A percentile compares a stretch with the other conserved stretches of the same genome.
phyloP scores from a whole-genome alignment of 1,140 invertebrate genomes.

The Zaprionus nigranus region DNA sequence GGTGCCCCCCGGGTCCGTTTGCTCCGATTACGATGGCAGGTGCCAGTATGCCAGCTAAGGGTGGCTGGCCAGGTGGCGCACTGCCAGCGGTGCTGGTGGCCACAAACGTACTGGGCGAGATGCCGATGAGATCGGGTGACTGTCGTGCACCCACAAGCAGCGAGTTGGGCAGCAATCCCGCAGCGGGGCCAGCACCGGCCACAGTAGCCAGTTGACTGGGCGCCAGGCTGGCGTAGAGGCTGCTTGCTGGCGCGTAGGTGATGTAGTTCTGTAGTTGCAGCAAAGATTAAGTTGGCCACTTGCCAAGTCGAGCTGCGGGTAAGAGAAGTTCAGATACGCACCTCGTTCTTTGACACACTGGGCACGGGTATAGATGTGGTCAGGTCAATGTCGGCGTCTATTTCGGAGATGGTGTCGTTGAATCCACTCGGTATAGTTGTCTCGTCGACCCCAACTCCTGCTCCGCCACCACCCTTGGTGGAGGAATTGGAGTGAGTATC shows the following conservation, averaged over 20 bases:
- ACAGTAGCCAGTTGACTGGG: slow-evolving; percentile 54
- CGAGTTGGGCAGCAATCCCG: slow-evolving; percentile 60
- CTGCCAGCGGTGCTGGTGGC: slow-evolving; percentile 45
- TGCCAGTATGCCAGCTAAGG: slow-evolving; percentile 60
- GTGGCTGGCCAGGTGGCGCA: slow-evolving; percentile 23
- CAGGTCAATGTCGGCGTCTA: slow-evolving; percentile 90
- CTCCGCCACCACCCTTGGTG: slow-evolving; percentile 46
- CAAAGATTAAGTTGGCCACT: slow-evolving; percentile 5
- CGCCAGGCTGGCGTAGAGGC: slow-evolving; percentile 66
- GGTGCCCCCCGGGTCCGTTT: slow-evolving; percentile 34
- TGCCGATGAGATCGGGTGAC: slow-evolving; percentile 78
- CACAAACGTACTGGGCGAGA: slow-evolving; percentile 57
- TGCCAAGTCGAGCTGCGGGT: background rate
- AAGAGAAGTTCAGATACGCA: slow-evolving; percentile 41
- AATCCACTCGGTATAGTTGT: slow-evolving; percentile 90
- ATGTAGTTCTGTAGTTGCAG: slow-evolving; percentile 71
- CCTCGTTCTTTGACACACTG: slow-evolving; percentile 80
- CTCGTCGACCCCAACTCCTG: slow-evolving; percentile 70
- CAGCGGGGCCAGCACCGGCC: slow-evolving; percentile 8
- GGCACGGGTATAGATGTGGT: slow-evolving; percentile 86
- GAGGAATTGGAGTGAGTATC: slow-evolving; percentile 68
- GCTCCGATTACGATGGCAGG: slow-evolving; percentile 73
- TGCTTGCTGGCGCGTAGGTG: slow-evolving; percentile 67
- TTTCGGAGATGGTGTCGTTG: slow-evolving; percentile 89
- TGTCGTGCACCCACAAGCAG: slow-evolving; percentile 63